Percentiles rank a stretch among this genome's conserved stretches.
Evolutionary conservation across 2,888 invertebrate genomes (phyloP).

Genomic region (Lasioglossum leucozonium): DNA sequence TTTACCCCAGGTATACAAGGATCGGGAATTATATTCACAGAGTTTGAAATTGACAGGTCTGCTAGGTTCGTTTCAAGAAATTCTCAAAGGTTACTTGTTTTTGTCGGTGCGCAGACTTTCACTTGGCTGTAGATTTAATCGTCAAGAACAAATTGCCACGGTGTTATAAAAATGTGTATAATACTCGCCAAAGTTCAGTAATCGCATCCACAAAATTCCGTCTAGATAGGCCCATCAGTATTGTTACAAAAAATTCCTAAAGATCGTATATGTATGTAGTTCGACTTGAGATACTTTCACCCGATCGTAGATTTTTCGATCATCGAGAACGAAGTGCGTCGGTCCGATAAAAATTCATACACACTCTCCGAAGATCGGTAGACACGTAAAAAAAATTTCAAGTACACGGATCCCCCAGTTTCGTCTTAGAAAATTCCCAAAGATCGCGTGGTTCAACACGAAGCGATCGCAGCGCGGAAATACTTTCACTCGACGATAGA

Average conservation of each 20-base stretch:
- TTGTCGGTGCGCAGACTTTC: background rate
- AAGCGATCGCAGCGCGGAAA: background rate
- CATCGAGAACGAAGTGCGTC: slow-evolving; percentile 20
- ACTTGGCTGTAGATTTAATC: background rate
- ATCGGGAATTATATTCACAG: background rate
- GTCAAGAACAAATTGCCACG: background rate
- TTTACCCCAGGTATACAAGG: background rate
- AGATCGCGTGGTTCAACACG: background rate
- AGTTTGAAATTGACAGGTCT: background rate
- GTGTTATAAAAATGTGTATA: background rate
- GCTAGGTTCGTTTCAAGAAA: background rate
- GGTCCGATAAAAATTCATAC: slow-evolving; percentile 21
- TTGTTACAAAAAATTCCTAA: background rate
- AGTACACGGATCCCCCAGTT: background rate
- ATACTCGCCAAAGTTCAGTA: background rate
- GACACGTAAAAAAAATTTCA: background rate
- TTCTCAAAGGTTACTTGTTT: background rate
- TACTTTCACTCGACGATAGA: background rate
- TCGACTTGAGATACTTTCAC: slow-evolving; percentile 42
- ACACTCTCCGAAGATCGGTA: background rate
- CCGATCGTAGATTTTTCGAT: slow-evolving; percentile 51
- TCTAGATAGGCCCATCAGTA: background rate
- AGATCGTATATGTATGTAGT: too few species aligned
- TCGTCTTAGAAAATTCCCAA: background rate
- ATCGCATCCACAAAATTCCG: background rate